Evolutionary conservation across 1,140 invertebrate genomes (phyloP).

Genomic region (Achatina immaculata): DNA sequence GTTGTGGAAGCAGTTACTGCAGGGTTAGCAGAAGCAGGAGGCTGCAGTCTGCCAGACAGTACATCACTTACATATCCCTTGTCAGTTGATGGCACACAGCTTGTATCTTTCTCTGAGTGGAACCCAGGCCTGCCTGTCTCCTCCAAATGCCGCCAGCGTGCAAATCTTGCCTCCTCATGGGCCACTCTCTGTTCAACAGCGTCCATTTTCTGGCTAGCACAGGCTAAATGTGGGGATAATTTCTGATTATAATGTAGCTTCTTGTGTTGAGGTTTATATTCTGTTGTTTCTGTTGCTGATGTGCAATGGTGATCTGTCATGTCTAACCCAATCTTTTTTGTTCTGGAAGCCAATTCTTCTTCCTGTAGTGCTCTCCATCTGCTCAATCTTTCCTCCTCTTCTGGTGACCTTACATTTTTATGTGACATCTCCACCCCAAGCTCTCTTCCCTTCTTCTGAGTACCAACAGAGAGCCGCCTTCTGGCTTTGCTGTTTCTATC

Average conservation of each 20-base stretch:
- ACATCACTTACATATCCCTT: conserved; percentile 22
- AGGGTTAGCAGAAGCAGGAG: not conserved
- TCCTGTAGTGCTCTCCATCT: conserved; percentile 29
- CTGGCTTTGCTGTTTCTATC: not conserved
- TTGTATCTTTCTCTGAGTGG: not conserved
- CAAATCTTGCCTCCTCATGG: conserved; percentile 27
- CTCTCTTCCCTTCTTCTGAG: not conserved
- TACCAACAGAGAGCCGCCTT: conserved; percentile 13
- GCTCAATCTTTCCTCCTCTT: conserved; percentile 17
- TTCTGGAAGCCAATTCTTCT: conserved; percentile 19
- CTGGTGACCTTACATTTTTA: not conserved
- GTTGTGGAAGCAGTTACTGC: not conserved
- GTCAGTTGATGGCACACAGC: not conserved
- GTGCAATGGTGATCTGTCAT: not conserved
- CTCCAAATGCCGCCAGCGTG: conserved; percentile 28
- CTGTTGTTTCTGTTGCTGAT: not conserved
- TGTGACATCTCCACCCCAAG: not conserved
- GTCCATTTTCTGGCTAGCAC: not conserved
- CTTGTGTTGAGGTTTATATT: not conserved
- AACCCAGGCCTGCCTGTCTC: not conserved
- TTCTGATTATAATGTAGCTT: not conserved
- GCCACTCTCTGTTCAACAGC: conserved; percentile 10
- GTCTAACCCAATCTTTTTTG: not conserved
- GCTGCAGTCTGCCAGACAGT: not conserved
- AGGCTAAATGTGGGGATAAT: not conserved